Evolutionary conservation across 2,888 invertebrate genomes (phyloP).

Genomic region (Oscheius myriophilus): DNA sequence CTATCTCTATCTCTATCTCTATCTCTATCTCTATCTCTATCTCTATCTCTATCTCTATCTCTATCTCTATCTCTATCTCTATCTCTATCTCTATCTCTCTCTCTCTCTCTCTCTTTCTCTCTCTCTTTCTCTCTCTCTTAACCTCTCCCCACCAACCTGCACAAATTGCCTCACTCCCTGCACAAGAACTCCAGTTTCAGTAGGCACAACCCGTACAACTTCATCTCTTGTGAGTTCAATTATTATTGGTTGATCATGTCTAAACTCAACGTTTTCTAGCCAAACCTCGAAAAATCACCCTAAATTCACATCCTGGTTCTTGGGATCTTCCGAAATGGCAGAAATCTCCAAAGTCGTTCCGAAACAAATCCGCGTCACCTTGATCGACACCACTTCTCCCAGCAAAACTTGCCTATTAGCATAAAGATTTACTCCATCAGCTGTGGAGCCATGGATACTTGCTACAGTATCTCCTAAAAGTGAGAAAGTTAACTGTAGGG

Average conservation of each 20-base stretch:
- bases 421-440: constrained; percentile 16
- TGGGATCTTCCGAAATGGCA: constrained; percentile 14
- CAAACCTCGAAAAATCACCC: background rate
- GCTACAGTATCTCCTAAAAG: constrained; percentile 7
- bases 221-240: constrained; percentile 23
- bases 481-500: no score
- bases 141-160: constrained; percentile 15
- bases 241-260: constrained; percentile 17
- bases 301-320: background rate
- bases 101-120: no score
- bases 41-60: no score
- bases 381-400: constrained; percentile 19
- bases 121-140: no score
- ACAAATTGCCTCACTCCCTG: constrained; percentile 21
- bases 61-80: no score
- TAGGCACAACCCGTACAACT: constrained; percentile 10
- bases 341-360: constrained; percentile 17
- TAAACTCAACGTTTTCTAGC: background rate
- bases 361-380: constrained; percentile 14
- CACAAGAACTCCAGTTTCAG: constrained; percentile 17
- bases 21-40: no score
- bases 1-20: no score
- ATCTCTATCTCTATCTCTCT: no score
- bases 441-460: constrained; percentile 18
- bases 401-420: constrained; percentile 21